A percentile compares a stretch with the other conserved stretches of the same genome.
Conservation (phyloP, 2,797 vertebrate genomes). For the Lophotriccus pileatus region DNA sequence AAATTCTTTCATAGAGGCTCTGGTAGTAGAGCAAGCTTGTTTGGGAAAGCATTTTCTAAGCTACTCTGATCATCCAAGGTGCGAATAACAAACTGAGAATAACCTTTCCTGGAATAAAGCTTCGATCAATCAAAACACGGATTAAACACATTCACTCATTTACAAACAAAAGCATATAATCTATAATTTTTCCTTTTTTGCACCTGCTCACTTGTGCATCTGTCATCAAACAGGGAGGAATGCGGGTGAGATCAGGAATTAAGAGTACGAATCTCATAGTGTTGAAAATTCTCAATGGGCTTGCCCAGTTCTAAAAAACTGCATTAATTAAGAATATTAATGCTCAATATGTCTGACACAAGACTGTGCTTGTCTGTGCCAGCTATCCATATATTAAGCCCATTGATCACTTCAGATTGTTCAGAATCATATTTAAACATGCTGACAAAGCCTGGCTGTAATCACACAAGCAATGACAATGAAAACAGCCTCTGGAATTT, state of each 20-base stretch:
- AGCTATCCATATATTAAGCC: neutral
- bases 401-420: neutral
- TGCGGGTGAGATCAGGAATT: neutral
- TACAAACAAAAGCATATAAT: neutral
- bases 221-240: neutral
- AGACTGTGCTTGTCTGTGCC: neutral
- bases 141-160: neutral
- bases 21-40: neutral
- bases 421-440: neutral
- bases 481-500: neutral
- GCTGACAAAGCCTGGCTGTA: neutral
- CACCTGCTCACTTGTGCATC: neutral
- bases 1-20: neutral
- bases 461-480: neutral
- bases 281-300: neutral
- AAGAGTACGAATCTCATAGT: neutral
- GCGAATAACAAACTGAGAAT: conserved; percentile 42
- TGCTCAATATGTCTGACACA: neutral
- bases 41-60: conserved; percentile 5
- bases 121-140: conserved; percentile 50
- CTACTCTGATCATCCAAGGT: neutral
- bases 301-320: neutral
- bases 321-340: neutral
- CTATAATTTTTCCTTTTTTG: neutral
- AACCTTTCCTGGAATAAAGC: neutral